Evolutionary conservation across 2,113 vertebrate species (phyloP), one percentile per base, ranked within the genome.

Genomic region (Mesembrinibis cayennensis): DNA sequence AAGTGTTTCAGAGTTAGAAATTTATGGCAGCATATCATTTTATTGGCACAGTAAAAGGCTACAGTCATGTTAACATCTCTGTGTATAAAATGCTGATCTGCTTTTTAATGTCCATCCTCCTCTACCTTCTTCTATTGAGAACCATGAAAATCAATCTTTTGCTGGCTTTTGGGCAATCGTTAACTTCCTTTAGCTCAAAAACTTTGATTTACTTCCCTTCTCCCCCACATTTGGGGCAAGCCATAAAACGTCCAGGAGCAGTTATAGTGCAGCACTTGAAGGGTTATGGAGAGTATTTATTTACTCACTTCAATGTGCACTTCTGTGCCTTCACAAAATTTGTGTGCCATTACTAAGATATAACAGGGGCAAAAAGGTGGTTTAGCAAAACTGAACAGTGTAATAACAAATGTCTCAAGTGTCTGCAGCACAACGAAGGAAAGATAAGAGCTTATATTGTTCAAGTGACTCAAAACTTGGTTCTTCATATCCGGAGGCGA

Each of bases 21-120:
- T 92, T 81, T 87, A 94, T 27, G 59, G 55, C 3, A 2, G 1
- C 44, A 16, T 81, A 81, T 67, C 59, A 77, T 90, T 96, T 94
- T 81, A 95, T 3, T 83, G 59, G 94, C 42, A 91, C 47, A 78
- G 34, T 89, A 95, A 97, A 93, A 94, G 18, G n/a, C 79, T 86
- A 62, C 5, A 81, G 72, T 74, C 59, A 56, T 52, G 52, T 86
- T 86, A 95, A 86, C 50, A 73, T 45, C 15, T 74, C 58, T 71
- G 29, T 30, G 30, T 74, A 89, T 83, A 55, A 95, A 93, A 67
- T 42, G 26, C n/a, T 66, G 72, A 84, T 91, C 65, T 94, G 53
- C 45, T 78, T 90, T 93, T 86, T 59, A 83, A 62, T 32, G 55
- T 74, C 23, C 27, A 42, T 73, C 17, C 4, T 61, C 17, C 47